Evolutionary conservation across 2,888 invertebrate species (phyloP), one percentile per base, ranked within the genome.

Genomic region (Brachynemurus nebulosus): DNA sequence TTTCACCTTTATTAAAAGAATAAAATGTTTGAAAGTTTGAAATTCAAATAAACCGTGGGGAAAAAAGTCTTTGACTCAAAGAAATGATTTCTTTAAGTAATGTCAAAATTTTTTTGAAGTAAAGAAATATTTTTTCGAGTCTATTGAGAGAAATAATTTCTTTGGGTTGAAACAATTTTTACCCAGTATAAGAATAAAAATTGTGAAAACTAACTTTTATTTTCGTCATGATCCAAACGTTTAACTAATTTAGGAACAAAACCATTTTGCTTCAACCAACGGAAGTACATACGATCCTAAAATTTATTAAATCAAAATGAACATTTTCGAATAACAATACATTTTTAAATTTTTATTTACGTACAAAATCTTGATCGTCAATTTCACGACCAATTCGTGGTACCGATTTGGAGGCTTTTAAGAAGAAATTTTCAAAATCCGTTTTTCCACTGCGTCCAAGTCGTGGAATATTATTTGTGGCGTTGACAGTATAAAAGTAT

Each of bases 361-460:
- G 34, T 35, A 30, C 42, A 34, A 35, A 34, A 14, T 62, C 61
- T 44, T 64, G 52, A 19, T 40, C 25, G 16, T 40, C 16, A n/a
- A 30, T n/a, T 25, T 21, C n/a, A 45, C 68, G 54, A 19, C 67
- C 68, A 48, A 68, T 66, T 45, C 68, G 56, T 1, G 68, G 68
- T 2, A 68, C 67, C 1, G 65, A 65, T 52, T 68, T 68, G 4
- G 67, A 65, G 6, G 66, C 66, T 53, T 68, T 68, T 48, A 67
- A 52, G 51, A 67, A 67, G 53, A 67, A 67, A 48, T 66, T 65
- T 47, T 66, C 66, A 50, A 64, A 65, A 46, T 65, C 62, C 14
- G 63, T 61, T 23, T 52, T 51, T 9, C 50, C 51, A 16, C 51
- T 45, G 45, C 68, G 54, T 19, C 67, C 68, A 48, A 68, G 66